Conservation (phyloP, 2,797 vertebrate genomes). For the Echeneis naucrates region DNA sequence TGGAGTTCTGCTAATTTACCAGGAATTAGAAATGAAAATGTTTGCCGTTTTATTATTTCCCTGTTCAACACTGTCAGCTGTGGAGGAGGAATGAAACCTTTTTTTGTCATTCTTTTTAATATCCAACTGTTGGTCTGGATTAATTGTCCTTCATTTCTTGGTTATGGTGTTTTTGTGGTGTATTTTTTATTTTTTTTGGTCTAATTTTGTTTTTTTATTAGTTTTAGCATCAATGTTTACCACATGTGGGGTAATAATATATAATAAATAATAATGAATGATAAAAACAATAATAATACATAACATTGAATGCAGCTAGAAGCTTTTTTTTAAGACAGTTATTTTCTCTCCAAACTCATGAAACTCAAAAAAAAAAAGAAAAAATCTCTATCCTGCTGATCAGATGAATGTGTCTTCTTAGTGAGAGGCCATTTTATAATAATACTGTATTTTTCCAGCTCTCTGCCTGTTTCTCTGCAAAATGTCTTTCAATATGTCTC, state of each 20-base stretch:
- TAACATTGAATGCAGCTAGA: no score
- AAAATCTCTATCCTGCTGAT: background rate
- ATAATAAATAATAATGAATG: no score
- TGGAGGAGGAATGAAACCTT: constrained; percentile 10
- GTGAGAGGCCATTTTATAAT: constrained; percentile 32
- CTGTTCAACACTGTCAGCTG: background rate
- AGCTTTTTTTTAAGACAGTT: background rate
- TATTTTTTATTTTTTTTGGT: no score
- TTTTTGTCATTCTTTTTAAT: no score
- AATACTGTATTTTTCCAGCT: constrained; percentile 22
- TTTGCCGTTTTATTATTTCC: background rate
- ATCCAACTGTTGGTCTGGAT: no score
- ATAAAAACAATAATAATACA: no score
- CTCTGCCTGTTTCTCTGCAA: constrained; percentile 30
- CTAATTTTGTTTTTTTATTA: no score
- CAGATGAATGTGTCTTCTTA: background rate
- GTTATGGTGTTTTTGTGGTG: no score
- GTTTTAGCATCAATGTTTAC: background rate
- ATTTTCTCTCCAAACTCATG: background rate
- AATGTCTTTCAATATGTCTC: constrained; percentile 37
- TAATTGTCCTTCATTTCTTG: no score
- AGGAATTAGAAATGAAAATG: background rate
- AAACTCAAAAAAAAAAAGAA: background rate
- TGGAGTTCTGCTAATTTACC: constrained; percentile 3
- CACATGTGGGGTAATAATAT: no score